These are phyloP conservation scores for Uropetala carovei DNA, from an alignment of 2,888 invertebrate genomes.

Conservation along the genomic window DNA sequence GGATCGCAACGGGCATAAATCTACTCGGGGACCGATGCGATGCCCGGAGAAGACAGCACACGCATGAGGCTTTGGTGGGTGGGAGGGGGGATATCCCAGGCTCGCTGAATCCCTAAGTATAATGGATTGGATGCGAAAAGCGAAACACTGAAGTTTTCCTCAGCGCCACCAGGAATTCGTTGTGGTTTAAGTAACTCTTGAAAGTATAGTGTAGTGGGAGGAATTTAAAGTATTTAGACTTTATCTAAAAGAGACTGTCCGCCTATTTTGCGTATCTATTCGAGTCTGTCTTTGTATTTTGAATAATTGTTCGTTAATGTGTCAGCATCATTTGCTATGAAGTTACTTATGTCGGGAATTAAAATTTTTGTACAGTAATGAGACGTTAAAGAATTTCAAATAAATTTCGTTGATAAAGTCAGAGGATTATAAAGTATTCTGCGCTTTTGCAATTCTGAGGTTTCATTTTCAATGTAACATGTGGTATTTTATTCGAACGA, in stretches of 20 bases:
- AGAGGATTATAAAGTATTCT: too few relatives aligned
- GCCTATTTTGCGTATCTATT: neutral
- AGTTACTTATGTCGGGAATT: too few relatives aligned
- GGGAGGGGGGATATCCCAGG: neutral
- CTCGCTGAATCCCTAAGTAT: neutral
- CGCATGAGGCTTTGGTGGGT: neutral
- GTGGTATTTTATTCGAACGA: too few relatives aligned
- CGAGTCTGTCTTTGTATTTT: neutral
- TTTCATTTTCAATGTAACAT: too few relatives aligned
- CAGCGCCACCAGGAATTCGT: neutral
- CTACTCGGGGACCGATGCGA: neutral
- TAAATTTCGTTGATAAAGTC: too few relatives aligned
- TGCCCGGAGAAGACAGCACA: neutral
- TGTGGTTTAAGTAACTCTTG: neutral
- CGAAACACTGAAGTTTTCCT: neutral
- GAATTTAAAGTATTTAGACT: neutral
- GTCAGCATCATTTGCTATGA: too few relatives aligned
- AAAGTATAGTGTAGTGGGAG: neutral
- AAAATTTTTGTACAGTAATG: too few relatives aligned
- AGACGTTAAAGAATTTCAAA: too few relatives aligned
- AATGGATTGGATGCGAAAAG: neutral
- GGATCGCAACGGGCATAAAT: neutral
- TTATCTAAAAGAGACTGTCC: neutral
- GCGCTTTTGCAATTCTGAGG: too few relatives aligned
- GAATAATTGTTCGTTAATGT: too few relatives aligned